Base-by-base conservation (phyloP, 2,888 invertebrate species). In the Zygogramma bicolorata region DNA sequence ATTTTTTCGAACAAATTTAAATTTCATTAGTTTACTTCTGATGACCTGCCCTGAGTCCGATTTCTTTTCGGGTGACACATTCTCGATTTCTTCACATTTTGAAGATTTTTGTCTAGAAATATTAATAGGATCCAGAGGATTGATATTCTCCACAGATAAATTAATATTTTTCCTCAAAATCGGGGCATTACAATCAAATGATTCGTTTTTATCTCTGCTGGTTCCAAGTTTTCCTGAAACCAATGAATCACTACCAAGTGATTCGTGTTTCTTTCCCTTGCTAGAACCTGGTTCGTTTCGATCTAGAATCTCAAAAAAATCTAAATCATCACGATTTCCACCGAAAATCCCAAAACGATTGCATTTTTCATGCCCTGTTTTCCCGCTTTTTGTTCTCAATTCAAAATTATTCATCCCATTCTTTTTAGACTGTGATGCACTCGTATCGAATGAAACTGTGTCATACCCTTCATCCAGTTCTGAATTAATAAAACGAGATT, bases 1-100 rank as follows among this genome's bases (percentile, higher is more conserved):
- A 71, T 57, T 31, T 34, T 60, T 59, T n/a, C 42, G 29, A 13
- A 27, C 8, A 20, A 65, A 70, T 18, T 70, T 65, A 18, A 71
- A 65, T 74, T 71, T 79, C 83, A 31, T 58, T 68, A 63, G 58
- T 59, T 75, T 76, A 81, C 80, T 5, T 38, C 60, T 68, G 20
- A 62, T 27, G 3, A n/a, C n/a, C 27, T 53, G 53, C 5, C 13
- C 1, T 25, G 53, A 53, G 1, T 13, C 8, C 6, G 53, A 22
- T 83, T 77, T 84, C 4, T 60, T 31, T 18, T 38, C 46, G 5
- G 8, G 15, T 8, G 15, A 15, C 15, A 29, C 25, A 42, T 18
- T 27, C 31, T 29, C 4, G 7, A 22, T 27, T 40, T 42, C 62
- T 40, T 61, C n/a, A 10, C 22, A 7, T 18, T 20, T 18, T 22